phyloP scores from a whole-genome alignment of 2,113 vertebrate species.

The Atlantisia rogersi region DNA sequence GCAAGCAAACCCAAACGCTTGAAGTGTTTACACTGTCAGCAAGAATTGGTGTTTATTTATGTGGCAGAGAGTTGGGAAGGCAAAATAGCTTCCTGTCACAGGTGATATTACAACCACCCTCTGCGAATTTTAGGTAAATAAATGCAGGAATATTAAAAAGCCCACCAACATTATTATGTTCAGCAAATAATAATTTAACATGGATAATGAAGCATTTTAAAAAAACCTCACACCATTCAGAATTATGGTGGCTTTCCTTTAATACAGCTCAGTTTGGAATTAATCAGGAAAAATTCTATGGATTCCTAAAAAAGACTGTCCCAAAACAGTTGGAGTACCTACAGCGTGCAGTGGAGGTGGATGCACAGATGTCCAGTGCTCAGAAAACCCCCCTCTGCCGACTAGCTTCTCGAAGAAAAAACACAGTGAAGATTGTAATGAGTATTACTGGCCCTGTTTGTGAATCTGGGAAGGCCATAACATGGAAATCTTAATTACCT shows the following conservation, averaged over 20 bases:
- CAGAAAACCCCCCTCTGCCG: background rate
- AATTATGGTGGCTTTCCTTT: background rate
- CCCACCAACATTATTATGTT: background rate
- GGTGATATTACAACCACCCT: background rate
- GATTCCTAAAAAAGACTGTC: background rate
- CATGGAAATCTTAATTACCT: background rate
- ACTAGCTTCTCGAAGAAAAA: background rate
- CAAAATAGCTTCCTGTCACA: background rate
- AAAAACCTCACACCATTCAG: background rate
- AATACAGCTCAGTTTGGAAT: background rate
- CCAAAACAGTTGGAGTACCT: background rate
- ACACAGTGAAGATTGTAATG: background rate
- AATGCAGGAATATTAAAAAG: background rate
- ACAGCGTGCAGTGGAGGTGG: background rate
- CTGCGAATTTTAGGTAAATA: background rate
- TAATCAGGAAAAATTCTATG: background rate
- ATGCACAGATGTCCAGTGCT: background rate
- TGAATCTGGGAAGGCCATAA: background rate
- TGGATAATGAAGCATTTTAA: fast-evolving
- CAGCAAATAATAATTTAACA: background rate
- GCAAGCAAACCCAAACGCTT: background rate
- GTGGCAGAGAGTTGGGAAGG: background rate
- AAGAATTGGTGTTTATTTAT: background rate
- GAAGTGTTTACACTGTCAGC: background rate
- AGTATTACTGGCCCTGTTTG: background rate